Base-by-base conservation (phyloP, 2,888 invertebrate genomes). In the Harmothoe impar region DNA sequence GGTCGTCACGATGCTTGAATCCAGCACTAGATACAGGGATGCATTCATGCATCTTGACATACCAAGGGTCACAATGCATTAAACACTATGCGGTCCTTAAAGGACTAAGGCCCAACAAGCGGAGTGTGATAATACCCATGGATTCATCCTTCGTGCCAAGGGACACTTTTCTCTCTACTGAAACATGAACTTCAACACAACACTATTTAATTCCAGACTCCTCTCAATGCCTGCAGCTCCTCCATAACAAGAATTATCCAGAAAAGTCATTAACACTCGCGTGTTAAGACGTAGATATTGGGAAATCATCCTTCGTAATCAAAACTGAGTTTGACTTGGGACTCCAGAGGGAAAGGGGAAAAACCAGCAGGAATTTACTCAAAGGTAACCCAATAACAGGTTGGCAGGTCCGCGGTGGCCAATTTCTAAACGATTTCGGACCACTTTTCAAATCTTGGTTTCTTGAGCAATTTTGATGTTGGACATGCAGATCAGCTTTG, bases 401-500 rank as follows among this genome's bases (percentile, higher is more conserved):
- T 62, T 62, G 62, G 62, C 62, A 20, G 62, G 62, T n/a, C 62
- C 62, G 20, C n/a, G 3, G 62, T 7, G 62, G 20, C 62, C 62
- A 62, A 62, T n/a, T 3, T 3, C 62, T n/a, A 20, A 62, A 3
- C 3, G 20, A n/a, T 62, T 62, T n/a, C 15, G 23, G n/a, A 62
- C n/a, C 62, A 62, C 62, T 62, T 62, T 62, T 62, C 62, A 62
- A 62, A 62, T 62, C 20, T 62, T n/a, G n/a, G n/a, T 1, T 62
- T 62, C 62, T 62, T 62, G 62, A 62, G 3, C 62, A 62, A 62
- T 43, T 43, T 10, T 43, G 43, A 43, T 43, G 43, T 43, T 43
- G 43, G 43, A 10, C 43, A 43, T 3, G 10, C 43, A 3, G 3
- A 43, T 10, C 43, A 43, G n/a, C n/a, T n/a, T 43, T 43, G 43